Conservation (phyloP, 2,113 vertebrate species). For the Pampusana beccarii region DNA sequence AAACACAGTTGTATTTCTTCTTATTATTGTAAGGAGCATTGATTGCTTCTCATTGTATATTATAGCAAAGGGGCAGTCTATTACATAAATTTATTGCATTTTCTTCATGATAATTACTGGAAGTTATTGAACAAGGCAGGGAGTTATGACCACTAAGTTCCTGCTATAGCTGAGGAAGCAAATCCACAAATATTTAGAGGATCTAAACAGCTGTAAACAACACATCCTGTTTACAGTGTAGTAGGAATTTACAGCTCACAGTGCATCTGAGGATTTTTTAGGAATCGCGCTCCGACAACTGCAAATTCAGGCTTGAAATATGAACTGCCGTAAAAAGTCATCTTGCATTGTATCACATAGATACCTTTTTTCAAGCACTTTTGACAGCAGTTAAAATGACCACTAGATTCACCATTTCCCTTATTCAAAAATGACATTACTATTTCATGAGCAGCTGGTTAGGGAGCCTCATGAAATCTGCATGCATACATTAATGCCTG, state of each 20-base stretch:
- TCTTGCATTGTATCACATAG: accelerated
- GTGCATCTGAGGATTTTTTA: constrained; percentile 47
- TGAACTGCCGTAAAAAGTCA: constrained; percentile 16
- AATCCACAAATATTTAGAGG: constrained; percentile 77
- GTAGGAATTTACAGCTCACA: constrained; percentile 67
- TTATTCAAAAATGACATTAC: constrained; percentile 31
- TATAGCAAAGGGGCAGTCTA: constrained; percentile 79
- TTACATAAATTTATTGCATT: constrained; percentile 81
- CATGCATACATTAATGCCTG: neutral
- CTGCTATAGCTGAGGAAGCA: constrained; percentile 78
- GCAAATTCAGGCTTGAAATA: constrained; percentile 42
- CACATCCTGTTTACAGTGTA: constrained; percentile 61
- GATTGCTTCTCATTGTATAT: constrained; percentile 81
- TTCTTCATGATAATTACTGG: constrained; percentile 83
- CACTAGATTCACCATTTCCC: neutral
- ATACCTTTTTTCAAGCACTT: constrained; percentile 2
- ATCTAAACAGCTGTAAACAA: constrained; percentile 78
- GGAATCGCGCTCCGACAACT: constrained; percentile 7
- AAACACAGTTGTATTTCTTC: constrained; percentile 78
- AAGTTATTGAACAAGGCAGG: constrained; percentile 82
- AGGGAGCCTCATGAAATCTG: constrained; percentile 17
- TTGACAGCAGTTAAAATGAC: constrained; percentile 3
- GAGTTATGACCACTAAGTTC: constrained; percentile 76
- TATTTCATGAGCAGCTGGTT: constrained; percentile 23
- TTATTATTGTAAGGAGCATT: constrained; percentile 79